A percentile compares a stretch with the other conserved stretches of the same genome.
phyloP scores from a whole-genome alignment of 2,113 vertebrate species.

The Megalops atlanticus region DNA sequence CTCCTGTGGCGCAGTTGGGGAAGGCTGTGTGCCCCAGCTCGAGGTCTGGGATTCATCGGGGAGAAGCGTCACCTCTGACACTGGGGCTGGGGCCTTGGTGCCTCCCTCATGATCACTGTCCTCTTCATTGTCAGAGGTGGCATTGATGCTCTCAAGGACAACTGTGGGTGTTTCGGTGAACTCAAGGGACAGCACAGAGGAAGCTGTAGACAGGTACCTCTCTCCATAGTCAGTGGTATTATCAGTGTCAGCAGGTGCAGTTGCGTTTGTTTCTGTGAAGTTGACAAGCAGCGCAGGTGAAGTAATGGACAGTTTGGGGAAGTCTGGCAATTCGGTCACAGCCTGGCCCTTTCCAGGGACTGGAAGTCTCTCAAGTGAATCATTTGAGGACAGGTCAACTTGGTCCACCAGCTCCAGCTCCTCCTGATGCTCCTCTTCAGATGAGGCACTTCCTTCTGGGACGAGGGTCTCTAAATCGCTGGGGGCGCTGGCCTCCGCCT shows the following conservation, averaged over 20 bases:
- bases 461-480: constrained; percentile 21
- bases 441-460: constrained; percentile 20
- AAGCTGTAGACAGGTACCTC: not conserved
- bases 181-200: constrained; percentile 24
- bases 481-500: not conserved
- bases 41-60: not conserved
- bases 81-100: not conserved
- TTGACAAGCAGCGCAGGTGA: constrained; percentile 27
- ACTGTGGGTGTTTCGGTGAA: constrained; percentile 26
- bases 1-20: constrained; percentile 15
- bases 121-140: constrained; percentile 17
- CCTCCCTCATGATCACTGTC: not conserved
- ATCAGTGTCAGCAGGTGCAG: too few relatives aligned
- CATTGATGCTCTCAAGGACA: constrained; percentile 37
- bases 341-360: constrained; percentile 33
- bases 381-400: too few relatives aligned
- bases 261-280: too few relatives aligned
- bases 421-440: constrained; percentile 23
- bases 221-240: too few relatives aligned
- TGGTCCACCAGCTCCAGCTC: constrained; percentile 21
- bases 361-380: not conserved
- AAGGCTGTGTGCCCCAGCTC: constrained; percentile 6
- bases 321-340: constrained; percentile 8
- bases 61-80: constrained; percentile 11
- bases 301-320: not conserved